These are phyloP conservation scores for Leptopilina drosophilae DNA, from an alignment of 2,888 invertebrate species.

Conservation along the genomic window DNA sequence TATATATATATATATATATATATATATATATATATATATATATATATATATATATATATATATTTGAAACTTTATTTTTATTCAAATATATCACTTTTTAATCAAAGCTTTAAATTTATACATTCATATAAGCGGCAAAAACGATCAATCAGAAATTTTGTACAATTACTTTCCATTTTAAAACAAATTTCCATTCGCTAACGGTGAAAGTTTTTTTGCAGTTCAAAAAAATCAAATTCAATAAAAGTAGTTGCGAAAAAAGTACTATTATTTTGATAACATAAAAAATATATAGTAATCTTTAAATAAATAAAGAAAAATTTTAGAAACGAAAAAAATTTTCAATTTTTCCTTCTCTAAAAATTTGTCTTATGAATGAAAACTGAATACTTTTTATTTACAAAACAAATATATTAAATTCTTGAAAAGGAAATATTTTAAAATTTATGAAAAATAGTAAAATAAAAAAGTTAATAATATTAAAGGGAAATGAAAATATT, in stretches of 20 bases:
- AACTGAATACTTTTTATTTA: no score
- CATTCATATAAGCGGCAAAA: background rate
- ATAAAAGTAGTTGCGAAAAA: no score
- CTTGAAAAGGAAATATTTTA: no score
- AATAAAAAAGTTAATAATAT: background rate
- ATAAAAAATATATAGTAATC: no score
- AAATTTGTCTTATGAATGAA: no score
- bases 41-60: background rate
- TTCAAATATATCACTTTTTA: conserved; percentile 12
- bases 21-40: background rate
- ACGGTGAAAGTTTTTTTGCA: background rate
- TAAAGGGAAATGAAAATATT: background rate
- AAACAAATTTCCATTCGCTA: background rate
- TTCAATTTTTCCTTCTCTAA: no score
- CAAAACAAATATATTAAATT: no score
- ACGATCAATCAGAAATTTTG: conserved; percentile 5
- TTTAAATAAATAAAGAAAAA: no score
- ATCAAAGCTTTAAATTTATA: background rate
- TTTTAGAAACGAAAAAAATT: no score
- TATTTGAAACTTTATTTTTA: conserved; percentile 24
- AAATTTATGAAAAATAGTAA: no score
- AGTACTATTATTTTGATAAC: no score
- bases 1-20: background rate
- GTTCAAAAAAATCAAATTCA: no score
- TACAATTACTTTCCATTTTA: background rate